Conservation (phyloP, 2,888 invertebrate species). For the Dasypolia templi region DNA sequence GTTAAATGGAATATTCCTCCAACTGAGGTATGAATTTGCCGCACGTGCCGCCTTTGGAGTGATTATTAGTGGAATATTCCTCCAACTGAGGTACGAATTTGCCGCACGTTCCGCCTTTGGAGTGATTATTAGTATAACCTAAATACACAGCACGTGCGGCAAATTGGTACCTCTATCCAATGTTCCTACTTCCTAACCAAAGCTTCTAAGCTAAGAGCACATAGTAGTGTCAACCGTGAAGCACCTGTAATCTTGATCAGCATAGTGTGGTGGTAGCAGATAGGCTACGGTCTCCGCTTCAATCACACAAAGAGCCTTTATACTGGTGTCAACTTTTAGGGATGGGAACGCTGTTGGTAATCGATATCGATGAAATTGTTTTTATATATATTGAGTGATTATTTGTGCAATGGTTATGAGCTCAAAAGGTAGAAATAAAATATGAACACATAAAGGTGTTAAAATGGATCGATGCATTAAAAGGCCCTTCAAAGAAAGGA, state of each 20-base stretch:
- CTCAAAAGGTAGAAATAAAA: neutral
- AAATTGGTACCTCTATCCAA: too few species aligned
- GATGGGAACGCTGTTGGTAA: constrained; percentile 57
- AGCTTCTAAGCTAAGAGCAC: constrained; percentile 10
- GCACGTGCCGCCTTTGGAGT: too few species aligned
- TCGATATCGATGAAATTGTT: constrained; percentile 38
- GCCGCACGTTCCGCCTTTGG: too few species aligned
- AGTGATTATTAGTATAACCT: too few species aligned
- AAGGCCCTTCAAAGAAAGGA: too few species aligned
- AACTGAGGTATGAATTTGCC: too few species aligned
- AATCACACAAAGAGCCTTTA: constrained; percentile 87
- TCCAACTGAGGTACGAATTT: too few species aligned
- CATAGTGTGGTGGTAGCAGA: constrained; percentile 68
- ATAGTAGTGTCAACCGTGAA: constrained; percentile 3
- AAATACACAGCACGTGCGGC: too few species aligned
- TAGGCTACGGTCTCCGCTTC: constrained; percentile 68
- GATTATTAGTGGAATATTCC: too few species aligned
- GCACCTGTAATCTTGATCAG: constrained; percentile 63
- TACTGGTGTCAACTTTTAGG: constrained; percentile 73
- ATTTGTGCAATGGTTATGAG: neutral
- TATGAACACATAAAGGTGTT: neutral
- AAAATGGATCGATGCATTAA: neutral
- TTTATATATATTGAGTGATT: too few species aligned
- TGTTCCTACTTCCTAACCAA: neutral
- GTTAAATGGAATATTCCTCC: too few species aligned